These are phyloP conservation scores for Leptinotarsa undecemlineata DNA, from an alignment of 1,140 invertebrate species.

Conservation along the genomic window DNA sequence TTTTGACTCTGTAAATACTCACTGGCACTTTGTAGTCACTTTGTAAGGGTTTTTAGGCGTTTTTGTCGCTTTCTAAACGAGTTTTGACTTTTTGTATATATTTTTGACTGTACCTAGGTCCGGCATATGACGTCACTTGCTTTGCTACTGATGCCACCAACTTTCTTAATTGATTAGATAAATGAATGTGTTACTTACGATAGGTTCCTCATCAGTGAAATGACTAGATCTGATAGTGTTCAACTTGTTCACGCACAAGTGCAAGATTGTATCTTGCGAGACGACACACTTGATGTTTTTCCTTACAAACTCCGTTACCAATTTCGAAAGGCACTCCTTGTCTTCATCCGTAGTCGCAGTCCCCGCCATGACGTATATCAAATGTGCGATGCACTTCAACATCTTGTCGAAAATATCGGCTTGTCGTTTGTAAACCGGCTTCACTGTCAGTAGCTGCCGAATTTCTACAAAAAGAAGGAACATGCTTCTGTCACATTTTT, in stretches of 20 bases:
- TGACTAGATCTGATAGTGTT: slow-evolving; percentile 80
- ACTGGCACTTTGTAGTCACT: too few species aligned
- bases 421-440: slow-evolving; percentile 76
- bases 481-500: too few species aligned
- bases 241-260: slow-evolving; percentile 76
- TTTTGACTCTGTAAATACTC: too few species aligned
- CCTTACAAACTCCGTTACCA: slow-evolving; percentile 61
- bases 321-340: slow-evolving; percentile 52
- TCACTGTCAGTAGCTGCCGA: slow-evolving; percentile 65
- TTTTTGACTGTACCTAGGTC: too few species aligned
- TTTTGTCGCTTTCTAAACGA: too few species aligned
- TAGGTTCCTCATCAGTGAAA: slow-evolving; percentile 73
- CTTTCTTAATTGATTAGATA: too few species aligned
- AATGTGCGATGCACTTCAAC: slow-evolving; percentile 77
- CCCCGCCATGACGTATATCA: slow-evolving; percentile 75
- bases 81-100: too few species aligned
- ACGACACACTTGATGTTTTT: slow-evolving; percentile 71
- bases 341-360: slow-evolving; percentile 62
- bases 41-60: too few species aligned
- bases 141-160: too few species aligned
- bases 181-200: slow-evolving; percentile 45
- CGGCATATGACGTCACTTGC: too few species aligned
- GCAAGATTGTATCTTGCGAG: slow-evolving; percentile 77
- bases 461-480: slow-evolving; percentile 56
- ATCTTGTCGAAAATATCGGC: slow-evolving; percentile 82